Conservation (phyloP, 2,888 invertebrate genomes). For the Lochmaea capreae region DNA sequence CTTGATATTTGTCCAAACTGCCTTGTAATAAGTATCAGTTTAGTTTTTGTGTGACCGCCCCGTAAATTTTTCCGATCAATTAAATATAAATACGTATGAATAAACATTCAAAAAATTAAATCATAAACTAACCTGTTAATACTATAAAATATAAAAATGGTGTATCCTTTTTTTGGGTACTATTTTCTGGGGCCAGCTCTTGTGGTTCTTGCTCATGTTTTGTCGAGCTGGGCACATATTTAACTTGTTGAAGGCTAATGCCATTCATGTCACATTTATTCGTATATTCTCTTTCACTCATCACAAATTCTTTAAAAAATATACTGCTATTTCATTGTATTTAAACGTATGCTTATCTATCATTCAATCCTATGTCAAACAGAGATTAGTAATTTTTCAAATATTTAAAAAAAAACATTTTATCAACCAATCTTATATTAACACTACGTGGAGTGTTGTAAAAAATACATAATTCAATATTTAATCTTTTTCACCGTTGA, state of each 20-base stretch:
- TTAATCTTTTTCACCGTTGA: too few relatives aligned
- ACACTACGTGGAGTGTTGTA: neutral
- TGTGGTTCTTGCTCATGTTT: neutral
- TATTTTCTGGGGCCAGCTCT: neutral
- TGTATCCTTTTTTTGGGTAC: neutral
- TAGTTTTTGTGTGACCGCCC: too few relatives aligned
- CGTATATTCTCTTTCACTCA: neutral
- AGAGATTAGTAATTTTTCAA: conserved; percentile 2
- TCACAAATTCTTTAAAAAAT: neutral
- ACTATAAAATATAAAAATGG: neutral
- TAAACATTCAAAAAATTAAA: neutral
- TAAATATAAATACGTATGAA: too few relatives aligned
- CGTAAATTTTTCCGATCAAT: too few relatives aligned
- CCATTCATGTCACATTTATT: neutral
- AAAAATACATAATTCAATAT: neutral
- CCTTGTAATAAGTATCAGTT: too few relatives aligned
- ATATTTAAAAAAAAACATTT: neutral
- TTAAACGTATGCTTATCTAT: neutral
- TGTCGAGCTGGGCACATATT: neutral
- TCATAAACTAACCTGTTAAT: neutral
- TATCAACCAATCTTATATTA: conserved; percentile 1
- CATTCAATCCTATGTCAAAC: conserved; percentile 1
- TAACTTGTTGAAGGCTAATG: neutral
- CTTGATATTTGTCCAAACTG: too few relatives aligned
- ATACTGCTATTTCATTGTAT: conserved; percentile 1